Evolutionary conservation across 2,888 invertebrate genomes (phyloP), one percentile per base, ranked within the genome.

Genomic region (Melipona beecheii): DNA sequence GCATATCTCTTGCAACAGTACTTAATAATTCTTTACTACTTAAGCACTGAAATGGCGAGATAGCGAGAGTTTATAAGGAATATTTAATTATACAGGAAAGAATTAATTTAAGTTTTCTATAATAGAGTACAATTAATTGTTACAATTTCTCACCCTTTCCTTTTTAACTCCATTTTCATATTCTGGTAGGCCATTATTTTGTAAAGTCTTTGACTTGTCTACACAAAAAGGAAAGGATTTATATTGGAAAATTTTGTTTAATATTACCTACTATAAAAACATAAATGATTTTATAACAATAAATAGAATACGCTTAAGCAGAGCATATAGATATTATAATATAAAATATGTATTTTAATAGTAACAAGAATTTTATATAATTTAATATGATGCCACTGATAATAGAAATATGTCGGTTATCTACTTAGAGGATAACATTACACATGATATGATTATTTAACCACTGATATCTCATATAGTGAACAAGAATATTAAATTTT

Each of bases 21-120:
- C 84, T 92, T 78, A 94, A 82, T 71, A 94, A 90, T 85, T 94
- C 94, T 78, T 89, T 91, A 83, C 92, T 93, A 77, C 84, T 94
- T 85, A 94, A 87, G 84, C 94, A 94, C 94, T 94, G 86, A 78
- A 91, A 91, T 73, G 54, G 43, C 9, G 60, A n/a, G 52, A 62
- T 17, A 64, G 62, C 81, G 15, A 31, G 31, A 31, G 31, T 68
- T 78, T 73, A 49, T 74, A n/a, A 75, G 15, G 19, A 77, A 69
- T 62, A 78, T 64, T 80, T 84, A 43, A 24, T 54, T 49, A 78
- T 1, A 75, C 58, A 27, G 58, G 49, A 74, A 56, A 36, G 52
- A 19, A 60, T 65, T 60, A 36, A 74, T 66, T 70, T 49, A 27
- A 50, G 24, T n/a, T 17, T 62, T 77, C 27, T 66, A 74, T 31